These are phyloP conservation scores for Zygaena filipendulae DNA, from an alignment of 2,888 invertebrate genomes.

Conservation along the genomic window DNA sequence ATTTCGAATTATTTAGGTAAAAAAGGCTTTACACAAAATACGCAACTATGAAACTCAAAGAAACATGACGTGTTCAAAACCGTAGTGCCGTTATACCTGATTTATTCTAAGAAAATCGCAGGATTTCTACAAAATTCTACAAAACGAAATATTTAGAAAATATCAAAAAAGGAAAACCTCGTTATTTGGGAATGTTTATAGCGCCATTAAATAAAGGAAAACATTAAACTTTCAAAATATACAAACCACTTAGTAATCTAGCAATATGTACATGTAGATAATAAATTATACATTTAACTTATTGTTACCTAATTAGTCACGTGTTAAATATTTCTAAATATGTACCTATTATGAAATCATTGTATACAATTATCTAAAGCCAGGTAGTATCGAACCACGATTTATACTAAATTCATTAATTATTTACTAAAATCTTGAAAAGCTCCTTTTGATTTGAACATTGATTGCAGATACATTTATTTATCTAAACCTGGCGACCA, in stretches of 20 bases:
- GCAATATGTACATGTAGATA: not conserved
- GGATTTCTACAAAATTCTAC: no score
- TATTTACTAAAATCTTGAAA: conserved; percentile 63
- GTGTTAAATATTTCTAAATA: conserved; percentile 34
- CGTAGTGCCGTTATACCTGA: no score
- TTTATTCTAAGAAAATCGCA: no score
- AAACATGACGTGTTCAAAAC: no score
- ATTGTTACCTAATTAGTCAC: conserved; percentile 36
- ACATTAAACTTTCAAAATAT: conserved; percentile 29
- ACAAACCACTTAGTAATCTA: conserved; percentile 32
- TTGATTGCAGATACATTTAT: conserved; percentile 65
- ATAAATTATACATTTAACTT: conserved; percentile 29
- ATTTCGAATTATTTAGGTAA: no score
- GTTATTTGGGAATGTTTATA: conserved; percentile 28
- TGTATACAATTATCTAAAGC: conserved; percentile 68
- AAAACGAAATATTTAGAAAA: no score
- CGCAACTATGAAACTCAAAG: no score
- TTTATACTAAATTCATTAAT: conserved; percentile 56
- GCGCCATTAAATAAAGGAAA: conserved; percentile 27
- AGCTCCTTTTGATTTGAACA: conserved; percentile 69
- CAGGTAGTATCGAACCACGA: conserved; percentile 53
- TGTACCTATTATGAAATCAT: conserved; percentile 55
- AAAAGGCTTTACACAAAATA: no score
- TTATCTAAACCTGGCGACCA: conserved; percentile 63
- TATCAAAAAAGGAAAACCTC: no score